Conservation (phyloP, 2,888 invertebrate species). For the Desoria tigrina region DNA sequence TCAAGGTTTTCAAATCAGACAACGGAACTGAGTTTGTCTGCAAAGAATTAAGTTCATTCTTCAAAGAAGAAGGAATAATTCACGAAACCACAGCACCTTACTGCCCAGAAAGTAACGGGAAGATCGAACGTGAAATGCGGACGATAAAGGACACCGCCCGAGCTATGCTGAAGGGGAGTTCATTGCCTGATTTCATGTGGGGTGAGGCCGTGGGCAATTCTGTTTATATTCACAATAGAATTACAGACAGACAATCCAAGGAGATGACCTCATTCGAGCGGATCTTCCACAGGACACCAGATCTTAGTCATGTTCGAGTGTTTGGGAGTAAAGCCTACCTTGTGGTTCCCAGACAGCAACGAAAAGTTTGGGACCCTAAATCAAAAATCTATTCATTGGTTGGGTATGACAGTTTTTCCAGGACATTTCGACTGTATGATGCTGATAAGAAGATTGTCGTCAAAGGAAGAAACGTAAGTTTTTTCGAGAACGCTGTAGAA, state of each 20-base stretch:
- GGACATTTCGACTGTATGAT: slow-evolving; percentile 50
- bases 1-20: slow-evolving; percentile 27
- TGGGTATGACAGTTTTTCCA: slow-evolving; percentile 48
- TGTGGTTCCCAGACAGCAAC: slow-evolving; percentile 14
- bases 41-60: slow-evolving; percentile 46
- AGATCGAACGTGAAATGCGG: slow-evolving; percentile 54
- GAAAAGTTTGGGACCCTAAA: slow-evolving; percentile 18
- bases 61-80: slow-evolving; percentile 53
- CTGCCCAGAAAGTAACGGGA: slow-evolving; percentile 55
- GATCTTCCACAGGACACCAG: slow-evolving; percentile 54
- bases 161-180: slow-evolving; percentile 54
- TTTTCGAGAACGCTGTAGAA: slow-evolving; percentile 38
- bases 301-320: slow-evolving; percentile 54
- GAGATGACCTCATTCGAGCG: slow-evolving; percentile 55
- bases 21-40: slow-evolving; percentile 33
- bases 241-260: slow-evolving; percentile 47
- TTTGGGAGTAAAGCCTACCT: slow-evolving; percentile 54
- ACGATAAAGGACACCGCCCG: slow-evolving; percentile 54
- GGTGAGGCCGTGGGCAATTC: slow-evolving; percentile 55
- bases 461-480: slow-evolving; percentile 48
- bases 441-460: slow-evolving; percentile 36
- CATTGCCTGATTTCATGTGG: slow-evolving; percentile 54
- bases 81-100: slow-evolving; percentile 55
- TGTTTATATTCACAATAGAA: slow-evolving; percentile 55
- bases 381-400: slow-evolving; percentile 16